Conservation (phyloP, 2,888 invertebrate genomes). For the Orthosia gracilis region DNA sequence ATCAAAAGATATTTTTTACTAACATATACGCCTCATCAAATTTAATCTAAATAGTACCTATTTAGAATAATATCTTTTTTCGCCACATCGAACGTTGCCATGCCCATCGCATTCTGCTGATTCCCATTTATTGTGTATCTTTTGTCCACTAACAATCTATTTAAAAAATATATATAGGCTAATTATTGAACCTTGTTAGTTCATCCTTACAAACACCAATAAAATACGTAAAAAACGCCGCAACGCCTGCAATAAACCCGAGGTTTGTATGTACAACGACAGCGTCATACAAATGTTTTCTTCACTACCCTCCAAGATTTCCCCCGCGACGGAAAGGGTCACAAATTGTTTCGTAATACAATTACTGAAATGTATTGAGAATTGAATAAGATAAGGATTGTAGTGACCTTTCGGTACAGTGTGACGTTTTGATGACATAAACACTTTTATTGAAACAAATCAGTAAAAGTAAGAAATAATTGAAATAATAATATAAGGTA, state of each 20-base stretch:
- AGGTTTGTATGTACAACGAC: conserved; percentile 18
- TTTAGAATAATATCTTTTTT: no score
- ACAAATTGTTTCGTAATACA: conserved; percentile 53
- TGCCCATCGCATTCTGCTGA: no score
- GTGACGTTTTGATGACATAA: neutral
- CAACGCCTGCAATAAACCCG: conserved; percentile 37
- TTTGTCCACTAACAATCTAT: neutral
- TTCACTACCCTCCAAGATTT: conserved; percentile 51
- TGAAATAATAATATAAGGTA: no score
- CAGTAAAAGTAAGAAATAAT: no score
- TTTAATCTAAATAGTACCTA: no score
- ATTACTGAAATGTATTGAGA: conserved; percentile 54
- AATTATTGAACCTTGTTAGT: neutral
- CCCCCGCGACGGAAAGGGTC: conserved; percentile 61
- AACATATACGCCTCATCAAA: no score
- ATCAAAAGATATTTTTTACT: no score
- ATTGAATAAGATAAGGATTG: conserved; percentile 1
- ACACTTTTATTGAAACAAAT: no score
- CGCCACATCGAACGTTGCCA: no score
- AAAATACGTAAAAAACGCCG: conserved; percentile 33
- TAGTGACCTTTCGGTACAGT: neutral
- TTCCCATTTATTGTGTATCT: no score
- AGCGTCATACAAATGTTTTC: conserved; percentile 59
- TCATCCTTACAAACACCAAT: neutral
- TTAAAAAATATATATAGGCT: neutral